Evolutionary conservation across 2,113 vertebrate genomes (phyloP).

Genomic region (cattle (Bos taurus)): DNA sequence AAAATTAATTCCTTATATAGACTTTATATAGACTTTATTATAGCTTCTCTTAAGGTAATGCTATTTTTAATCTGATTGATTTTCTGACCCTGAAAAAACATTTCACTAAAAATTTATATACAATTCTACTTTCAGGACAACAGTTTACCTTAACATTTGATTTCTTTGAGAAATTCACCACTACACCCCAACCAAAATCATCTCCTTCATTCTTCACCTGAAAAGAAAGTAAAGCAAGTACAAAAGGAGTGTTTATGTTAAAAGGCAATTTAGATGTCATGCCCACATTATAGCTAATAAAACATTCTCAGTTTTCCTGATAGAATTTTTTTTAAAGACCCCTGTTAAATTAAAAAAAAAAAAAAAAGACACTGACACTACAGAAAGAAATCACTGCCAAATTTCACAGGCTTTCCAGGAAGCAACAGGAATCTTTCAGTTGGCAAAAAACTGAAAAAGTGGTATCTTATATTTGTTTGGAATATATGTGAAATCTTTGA

Average conservation of each 20-base stretch:
- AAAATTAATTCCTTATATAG: not conserved
- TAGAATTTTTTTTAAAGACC: not conserved
- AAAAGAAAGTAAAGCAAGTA: conserved; percentile 4
- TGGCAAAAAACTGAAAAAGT: not conserved
- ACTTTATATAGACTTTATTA: not conserved
- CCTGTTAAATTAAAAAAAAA: not conserved
- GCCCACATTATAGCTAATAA: not conserved
- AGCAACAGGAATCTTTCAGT: not conserved
- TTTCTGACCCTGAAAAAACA: not conserved
- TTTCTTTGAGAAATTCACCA: conserved; percentile 98
- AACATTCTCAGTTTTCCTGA: not conserved
- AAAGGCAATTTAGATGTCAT: not conserved
- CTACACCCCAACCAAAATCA: conserved; percentile 97
- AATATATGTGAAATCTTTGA: not conserved
- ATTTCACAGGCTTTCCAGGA: not conserved
- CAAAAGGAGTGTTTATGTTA: conserved; percentile 48
- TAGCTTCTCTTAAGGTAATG: not conserved
- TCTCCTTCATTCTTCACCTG: conserved; percentile 94
- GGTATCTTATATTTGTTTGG: not conserved
- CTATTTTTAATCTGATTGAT: not conserved
- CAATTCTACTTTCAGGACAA: not conserved
- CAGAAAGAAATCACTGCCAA: not conserved
- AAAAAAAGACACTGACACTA: not conserved
- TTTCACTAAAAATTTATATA: not conserved
- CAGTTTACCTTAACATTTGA: conserved; percentile 92